These are phyloP conservation scores for Sinosuthora webbiana DNA, from an alignment of 2,113 vertebrate genomes.

Conservation along the genomic window DNA sequence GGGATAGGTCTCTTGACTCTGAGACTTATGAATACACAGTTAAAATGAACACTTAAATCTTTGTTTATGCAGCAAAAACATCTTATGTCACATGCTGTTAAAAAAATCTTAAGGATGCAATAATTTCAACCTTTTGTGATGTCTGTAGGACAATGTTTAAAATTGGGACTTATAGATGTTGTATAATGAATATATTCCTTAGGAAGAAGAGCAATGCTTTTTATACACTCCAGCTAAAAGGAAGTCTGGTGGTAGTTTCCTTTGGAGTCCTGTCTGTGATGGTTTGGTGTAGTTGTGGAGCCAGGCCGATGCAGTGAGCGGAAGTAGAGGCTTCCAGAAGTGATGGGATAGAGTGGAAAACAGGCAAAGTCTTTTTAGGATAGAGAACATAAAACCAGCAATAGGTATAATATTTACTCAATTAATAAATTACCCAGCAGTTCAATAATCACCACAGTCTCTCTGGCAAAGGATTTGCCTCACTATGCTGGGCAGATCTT, in stretches of 20 bases:
- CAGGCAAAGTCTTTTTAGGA: background rate
- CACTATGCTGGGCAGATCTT: background rate
- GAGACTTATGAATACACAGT: background rate
- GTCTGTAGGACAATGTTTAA: background rate
- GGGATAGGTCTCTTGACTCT: background rate
- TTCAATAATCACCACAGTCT: background rate
- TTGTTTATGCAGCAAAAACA: background rate
- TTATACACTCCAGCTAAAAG: background rate
- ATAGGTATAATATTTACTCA: background rate
- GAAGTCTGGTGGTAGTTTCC: background rate
- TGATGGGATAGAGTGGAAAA: background rate
- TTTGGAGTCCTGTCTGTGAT: background rate
- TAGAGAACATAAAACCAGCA: background rate
- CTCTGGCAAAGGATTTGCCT: background rate
- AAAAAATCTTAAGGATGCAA: background rate
- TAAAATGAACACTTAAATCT: background rate
- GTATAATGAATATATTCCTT: background rate
- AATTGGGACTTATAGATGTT: background rate
- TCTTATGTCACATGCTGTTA: background rate
- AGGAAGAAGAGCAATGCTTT: background rate
- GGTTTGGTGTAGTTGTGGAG: background rate
- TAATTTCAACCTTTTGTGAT: background rate
- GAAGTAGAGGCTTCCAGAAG: background rate
- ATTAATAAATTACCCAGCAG: background rate
- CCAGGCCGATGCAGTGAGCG: fast-evolving